A percentile compares a stretch with the other conserved stretches of the same genome.
Conservation (phyloP, 2,888 invertebrate genomes). For the Noctua janthe region DNA sequence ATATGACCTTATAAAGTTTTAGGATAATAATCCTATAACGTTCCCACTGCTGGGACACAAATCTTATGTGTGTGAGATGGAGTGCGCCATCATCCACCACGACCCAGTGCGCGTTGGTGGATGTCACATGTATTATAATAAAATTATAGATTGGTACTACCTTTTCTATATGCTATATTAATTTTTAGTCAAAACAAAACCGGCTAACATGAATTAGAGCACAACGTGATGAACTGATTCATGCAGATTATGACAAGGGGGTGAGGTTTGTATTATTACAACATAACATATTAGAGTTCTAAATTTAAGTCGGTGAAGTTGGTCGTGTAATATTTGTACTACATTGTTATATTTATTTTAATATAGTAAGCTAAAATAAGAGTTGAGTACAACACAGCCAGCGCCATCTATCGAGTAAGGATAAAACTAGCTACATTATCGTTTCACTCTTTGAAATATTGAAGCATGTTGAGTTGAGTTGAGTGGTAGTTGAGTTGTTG, state of each 20-base stretch:
- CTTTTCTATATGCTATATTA: too few relatives aligned
- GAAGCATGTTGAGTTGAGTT: neutral
- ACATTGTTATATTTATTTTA: too few relatives aligned
- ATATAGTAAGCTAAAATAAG: neutral
- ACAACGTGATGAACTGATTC: neutral
- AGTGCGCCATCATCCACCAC: neutral
- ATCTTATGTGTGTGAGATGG: neutral
- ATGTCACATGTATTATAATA: neutral
- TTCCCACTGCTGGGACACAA: neutral
- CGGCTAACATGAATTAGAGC: too few relatives aligned
- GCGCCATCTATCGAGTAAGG: constrained; percentile 2
- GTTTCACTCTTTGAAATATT: neutral
- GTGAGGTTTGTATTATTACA: neutral
- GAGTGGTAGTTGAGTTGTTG: too few relatives aligned
- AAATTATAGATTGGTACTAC: too few relatives aligned
- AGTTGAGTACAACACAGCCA: neutral
- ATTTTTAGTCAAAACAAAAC: too few relatives aligned
- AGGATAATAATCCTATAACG: too few relatives aligned
- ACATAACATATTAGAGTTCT: neutral
- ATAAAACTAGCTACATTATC: neutral
- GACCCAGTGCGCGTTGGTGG: neutral
- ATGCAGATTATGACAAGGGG: neutral
- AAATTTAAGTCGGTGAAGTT: neutral
- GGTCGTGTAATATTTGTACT: too few relatives aligned
- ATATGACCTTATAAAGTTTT: too few relatives aligned